Evolutionary conservation across 92 coral and sea anemone genomes (phyloP), one percentile per base, ranked within the genome.

Genomic region (Phymanthus crucifer): DNA sequence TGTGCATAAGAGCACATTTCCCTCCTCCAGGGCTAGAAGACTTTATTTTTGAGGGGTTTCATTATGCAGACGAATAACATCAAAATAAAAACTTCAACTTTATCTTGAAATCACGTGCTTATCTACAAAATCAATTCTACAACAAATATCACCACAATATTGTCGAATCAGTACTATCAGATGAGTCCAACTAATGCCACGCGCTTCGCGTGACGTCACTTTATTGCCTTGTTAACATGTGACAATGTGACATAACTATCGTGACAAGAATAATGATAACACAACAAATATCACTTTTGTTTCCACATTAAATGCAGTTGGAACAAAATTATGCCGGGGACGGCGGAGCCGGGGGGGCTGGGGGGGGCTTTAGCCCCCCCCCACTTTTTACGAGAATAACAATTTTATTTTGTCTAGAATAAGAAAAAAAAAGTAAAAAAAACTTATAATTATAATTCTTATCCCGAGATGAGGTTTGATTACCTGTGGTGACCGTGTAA

Each of bases 1-100:
- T 19, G 50, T 71, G 84, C 72, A 80, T 80, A 26, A 32, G 78
- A 32, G 77, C n/a, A n/a, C n/a, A n/a, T n/a, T n/a, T n/a, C n/a
- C n/a, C n/a, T n/a, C n/a, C n/a, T n/a, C n/a, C n/a, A 37, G 84
- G 84, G 2, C 77, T 72, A 0, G 84, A 80, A 21, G 84, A 80
- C 78, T 70, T 80, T n/a, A 27, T 27, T 19, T 70, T 27, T 80
- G 76, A 69, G 27, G 70, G 84, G 36, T 71, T 70, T 80, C 77
- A 71, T 36, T 46, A 23, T 64, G 29, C 29, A 64, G 34, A 31
- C 70, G 34, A 64, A 64, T 64, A 23, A 64, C 34, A 64, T 64
- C 29, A 64, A 64, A 64, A 23, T 23, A 31, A 64, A 64, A 23
- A 64, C n/a, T 9, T 45, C 4, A 45, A 45, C 50, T 1, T 45